These are phyloP conservation scores for Dysdera silvatica DNA, from an alignment of 1,140 invertebrate genomes.

Conservation along the genomic window DNA sequence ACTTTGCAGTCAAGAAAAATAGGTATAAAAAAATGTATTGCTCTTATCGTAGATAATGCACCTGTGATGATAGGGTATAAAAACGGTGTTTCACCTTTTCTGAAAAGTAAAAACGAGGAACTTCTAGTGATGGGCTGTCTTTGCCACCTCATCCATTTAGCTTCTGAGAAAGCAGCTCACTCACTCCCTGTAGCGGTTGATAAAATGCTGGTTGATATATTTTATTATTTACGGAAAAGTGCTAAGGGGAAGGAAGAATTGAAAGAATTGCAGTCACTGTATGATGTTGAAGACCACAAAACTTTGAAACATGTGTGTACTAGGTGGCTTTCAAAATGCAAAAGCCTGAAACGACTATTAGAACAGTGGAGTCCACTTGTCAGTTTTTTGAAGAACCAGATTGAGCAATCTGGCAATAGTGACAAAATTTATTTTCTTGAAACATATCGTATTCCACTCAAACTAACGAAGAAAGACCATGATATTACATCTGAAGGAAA, in stretches of 20 bases:
- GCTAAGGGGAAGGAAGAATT: neutral
- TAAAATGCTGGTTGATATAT: neutral
- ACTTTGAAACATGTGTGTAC: neutral
- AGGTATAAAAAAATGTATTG: neutral
- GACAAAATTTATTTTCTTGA: too few species aligned
- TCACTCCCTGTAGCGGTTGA: neutral
- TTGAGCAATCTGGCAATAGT: too few species aligned
- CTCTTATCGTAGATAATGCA: neutral
- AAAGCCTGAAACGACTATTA: neutral
- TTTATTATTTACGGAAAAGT: neutral
- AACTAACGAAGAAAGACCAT: too few species aligned
- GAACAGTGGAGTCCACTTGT: neutral
- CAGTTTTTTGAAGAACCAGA: neutral
- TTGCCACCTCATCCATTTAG: conserved; percentile 2
- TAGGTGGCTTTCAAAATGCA: neutral
- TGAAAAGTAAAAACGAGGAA: neutral
- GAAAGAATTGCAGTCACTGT: neutral
- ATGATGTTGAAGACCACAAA: neutral
- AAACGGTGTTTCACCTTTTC: neutral
- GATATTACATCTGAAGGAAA: too few species aligned
- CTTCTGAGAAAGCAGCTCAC: neutral
- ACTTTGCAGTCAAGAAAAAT: neutral
- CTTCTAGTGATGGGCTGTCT: neutral
- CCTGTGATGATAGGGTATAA: neutral
- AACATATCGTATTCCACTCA: too few species aligned